These are phyloP conservation scores for Montipora cactus DNA, from an alignment of 64 coral and sea anemone species.

Conservation along the genomic window DNA sequence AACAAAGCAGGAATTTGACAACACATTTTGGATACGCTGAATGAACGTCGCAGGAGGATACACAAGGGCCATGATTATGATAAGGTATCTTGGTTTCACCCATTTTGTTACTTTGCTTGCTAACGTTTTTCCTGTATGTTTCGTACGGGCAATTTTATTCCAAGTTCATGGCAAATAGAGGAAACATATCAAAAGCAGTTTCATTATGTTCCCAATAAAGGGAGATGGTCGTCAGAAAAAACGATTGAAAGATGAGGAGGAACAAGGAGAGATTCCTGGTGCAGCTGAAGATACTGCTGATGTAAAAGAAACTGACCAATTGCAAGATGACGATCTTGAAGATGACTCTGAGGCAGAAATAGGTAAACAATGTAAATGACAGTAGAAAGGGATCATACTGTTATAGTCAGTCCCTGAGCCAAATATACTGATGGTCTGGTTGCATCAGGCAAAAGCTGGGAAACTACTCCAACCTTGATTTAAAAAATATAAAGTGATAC, in stretches of 20 bases:
- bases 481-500: not conserved
- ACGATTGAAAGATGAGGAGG: not conserved
- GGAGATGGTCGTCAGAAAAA: not conserved
- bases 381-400: not conserved
- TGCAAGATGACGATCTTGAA: not conserved
- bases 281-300: not conserved
- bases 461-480: not conserved
- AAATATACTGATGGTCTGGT: not conserved
- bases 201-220: not conserved
- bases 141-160: not conserved
- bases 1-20: conserved; percentile 28
- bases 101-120: too few species aligned
- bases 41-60: conserved; percentile 20
- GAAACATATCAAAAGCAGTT: not conserved
- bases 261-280: not conserved
- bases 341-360: not conserved
- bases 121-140: too few species aligned
- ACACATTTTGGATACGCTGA: conserved; percentile 47
- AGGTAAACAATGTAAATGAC: not conserved
- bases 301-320: not conserved
- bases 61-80: conserved; percentile 42
- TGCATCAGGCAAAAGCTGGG: not conserved
- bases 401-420: not conserved
- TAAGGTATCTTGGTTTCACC: conserved; percentile 17
- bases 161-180: not conserved